Evolutionary conservation across 2,888 invertebrate species (phyloP), one percentile per base, ranked within the genome.

Genomic region (Idaea aversata): DNA sequence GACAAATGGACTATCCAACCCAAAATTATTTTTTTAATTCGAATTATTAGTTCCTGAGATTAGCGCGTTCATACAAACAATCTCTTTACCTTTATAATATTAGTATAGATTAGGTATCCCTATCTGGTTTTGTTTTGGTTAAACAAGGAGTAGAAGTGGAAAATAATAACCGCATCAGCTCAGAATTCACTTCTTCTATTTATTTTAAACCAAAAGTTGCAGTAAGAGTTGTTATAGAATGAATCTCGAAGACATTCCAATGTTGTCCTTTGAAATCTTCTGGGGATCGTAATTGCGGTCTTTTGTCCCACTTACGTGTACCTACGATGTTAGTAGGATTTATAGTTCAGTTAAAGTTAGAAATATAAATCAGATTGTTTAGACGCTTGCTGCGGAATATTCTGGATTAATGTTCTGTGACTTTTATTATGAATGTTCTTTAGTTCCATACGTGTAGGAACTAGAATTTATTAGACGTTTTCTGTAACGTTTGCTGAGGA

Each of bases 311-410:
- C 47, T 47, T 47, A 47, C 13, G 47, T 47, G 3, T 47, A 10
- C 36, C 47, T 47, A 47, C 47, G 47, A 47, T 47, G 47, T 47
- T 7, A 47, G 47, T 47, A 47, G 10, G 7, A 47, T 47, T 47
- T 47, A 47, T 47, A 10, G 47, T 47, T 47, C 47, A 47, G 47
- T 10, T 47, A 47, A 47, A 47, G 47, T 10, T 47, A 47, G 47
- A 47, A 47, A 47, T 47, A 47, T 47, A 47, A 47, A 47, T 47
- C 47, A 47, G 47, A 47, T 47, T 47, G 47, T 47, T 47, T 47
- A 47, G 47, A 47, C 7, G 47, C 13, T 47, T 47, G 13, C 47
- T 47, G 47, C 47, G 13, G 47, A 47, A 47, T 47, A 47, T 47
- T 47, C 47, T 10, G 47, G 47, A 47, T 47, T 47, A 47, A 47